Percentiles rank a stretch among this genome's conserved stretches.
Conservation (phyloP, 2,113 vertebrate species). For the Pelecanus crispus region DNA sequence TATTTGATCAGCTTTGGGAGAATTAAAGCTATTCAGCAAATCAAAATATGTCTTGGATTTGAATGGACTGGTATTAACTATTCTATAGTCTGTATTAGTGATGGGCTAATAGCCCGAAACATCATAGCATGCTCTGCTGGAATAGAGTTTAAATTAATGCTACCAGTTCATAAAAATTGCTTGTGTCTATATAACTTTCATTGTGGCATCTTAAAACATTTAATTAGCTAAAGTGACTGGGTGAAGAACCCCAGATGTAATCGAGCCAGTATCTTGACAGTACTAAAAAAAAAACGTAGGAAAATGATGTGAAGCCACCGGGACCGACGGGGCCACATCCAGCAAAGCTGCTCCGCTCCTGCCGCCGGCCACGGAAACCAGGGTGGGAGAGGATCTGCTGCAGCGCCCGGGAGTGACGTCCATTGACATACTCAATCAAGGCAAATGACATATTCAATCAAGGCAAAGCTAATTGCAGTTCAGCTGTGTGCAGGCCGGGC, state of each 20-base stretch:
- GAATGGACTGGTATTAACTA: constrained; percentile 34
- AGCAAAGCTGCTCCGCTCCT: not conserved
- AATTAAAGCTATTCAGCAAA: constrained; percentile 46
- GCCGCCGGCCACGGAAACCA: accelerated
- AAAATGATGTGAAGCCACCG: not conserved
- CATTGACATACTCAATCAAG: not conserved
- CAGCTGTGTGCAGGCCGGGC: accelerated
- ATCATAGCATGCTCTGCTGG: not conserved
- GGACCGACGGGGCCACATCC: not conserved
- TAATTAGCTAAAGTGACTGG: not conserved
- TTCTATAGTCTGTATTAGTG: not conserved
- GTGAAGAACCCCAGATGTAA: not conserved
- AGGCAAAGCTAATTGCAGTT: not conserved
- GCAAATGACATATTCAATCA: not conserved
- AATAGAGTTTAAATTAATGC: constrained; percentile 46
- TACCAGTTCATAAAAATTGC: constrained; percentile 17
- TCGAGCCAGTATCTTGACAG: not conserved
- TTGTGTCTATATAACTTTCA: constrained; percentile 12
- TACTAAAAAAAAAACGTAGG: not conserved
- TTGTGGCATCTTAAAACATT: not conserved
- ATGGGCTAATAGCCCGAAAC: constrained; percentile 32
- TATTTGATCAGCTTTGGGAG: constrained; percentile 52
- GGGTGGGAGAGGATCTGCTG: too few species aligned
- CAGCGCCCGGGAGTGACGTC: accelerated
- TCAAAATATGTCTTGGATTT: constrained; percentile 23